Evolutionary conservation across 2,888 invertebrate genomes (phyloP).

Genomic region (Drosophila ezoana): DNA sequence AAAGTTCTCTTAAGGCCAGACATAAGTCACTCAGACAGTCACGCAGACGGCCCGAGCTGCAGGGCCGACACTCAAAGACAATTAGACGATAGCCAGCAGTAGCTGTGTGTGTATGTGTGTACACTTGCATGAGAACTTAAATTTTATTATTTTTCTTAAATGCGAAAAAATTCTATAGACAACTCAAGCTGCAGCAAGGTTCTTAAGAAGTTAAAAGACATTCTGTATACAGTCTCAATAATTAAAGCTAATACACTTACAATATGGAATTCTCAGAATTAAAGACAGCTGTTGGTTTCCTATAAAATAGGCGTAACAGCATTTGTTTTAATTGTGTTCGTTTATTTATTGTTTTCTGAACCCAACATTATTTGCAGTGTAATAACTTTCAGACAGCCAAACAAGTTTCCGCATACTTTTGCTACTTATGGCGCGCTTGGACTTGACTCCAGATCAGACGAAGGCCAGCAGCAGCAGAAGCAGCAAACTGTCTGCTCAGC

Average conservation of each 20-base stretch:
- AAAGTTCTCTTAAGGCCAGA: slow-evolving; percentile 70
- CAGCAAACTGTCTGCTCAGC: slow-evolving; percentile 49
- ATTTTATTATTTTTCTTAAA: neutral
- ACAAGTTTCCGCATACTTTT: slow-evolving; percentile 60
- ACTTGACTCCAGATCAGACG: slow-evolving; percentile 46
- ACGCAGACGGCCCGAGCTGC: slow-evolving; percentile 40
- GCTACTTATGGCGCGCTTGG: slow-evolving; percentile 57
- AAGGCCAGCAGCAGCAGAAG: slow-evolving; percentile 15
- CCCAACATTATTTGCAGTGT: slow-evolving; percentile 27
- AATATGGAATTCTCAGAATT: too few species aligned
- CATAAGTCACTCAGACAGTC: slow-evolving; percentile 81
- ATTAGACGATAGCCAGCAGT: slow-evolving; percentile 60
- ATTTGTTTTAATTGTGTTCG: too few species aligned
- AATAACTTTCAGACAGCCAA: slow-evolving; percentile 67
- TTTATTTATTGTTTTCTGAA: too few species aligned
- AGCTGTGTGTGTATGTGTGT: slow-evolving; percentile 17
- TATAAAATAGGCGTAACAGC: too few species aligned
- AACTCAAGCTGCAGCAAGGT: too few species aligned
- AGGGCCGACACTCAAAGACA: slow-evolving; percentile 62
- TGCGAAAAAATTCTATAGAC: too few species aligned
- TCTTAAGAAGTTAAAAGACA: too few species aligned
- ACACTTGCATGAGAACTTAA: slow-evolving; percentile 14
- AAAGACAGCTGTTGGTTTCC: too few species aligned
- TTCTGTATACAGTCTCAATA: too few species aligned
- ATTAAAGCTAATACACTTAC: too few species aligned